Evolutionary conservation across 2,888 invertebrate species (phyloP), one percentile per base, ranked within the genome.

Genomic region (Petrolisthes cinctipes): DNA sequence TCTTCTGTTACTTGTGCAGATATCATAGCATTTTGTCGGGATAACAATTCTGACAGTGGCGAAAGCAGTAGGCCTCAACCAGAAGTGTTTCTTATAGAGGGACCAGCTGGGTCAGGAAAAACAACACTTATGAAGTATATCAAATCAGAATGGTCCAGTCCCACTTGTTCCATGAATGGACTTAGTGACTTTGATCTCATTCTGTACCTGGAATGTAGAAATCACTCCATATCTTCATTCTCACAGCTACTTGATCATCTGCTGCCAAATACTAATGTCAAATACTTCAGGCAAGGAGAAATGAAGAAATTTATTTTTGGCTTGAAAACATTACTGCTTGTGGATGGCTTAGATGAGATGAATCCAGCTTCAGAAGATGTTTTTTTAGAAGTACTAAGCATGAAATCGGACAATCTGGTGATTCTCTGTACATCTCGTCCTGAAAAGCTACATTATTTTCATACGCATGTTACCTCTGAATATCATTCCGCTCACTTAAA

Each of bases 341-440:
- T 85, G 3, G 85, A 85, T 81, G 85, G 85, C 1, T 75, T 85
- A 4, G 85, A 85, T 85, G 85, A 85, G 71, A 23, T 85, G 11
- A 85, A 85, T 81, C 56, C 71, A 4, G 57, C 73, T n/a, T 85
- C 85, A 66, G 78, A 84, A 51, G 37, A 51, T 17, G n/a, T 85
- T 14, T 81, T 85, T n/a, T 37, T 11, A 61, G 85, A 85, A 54
- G 75, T 85, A n/a, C n/a, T 81, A 4, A 56, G 75, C 37, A 80
- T 80, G 57, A 73, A 79, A 23, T 20, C 61, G 4, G 56, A 17
- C 17, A 73, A 85, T 17, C 37, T 85, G 6, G 81, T 81, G 54
- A 51, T 85, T 5, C n/a, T 85, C 5, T 85, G 85, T 51, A 85
- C 85, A 37, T 81, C 85, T 9, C 85, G 85, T 51, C 81, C 85